Evolutionary conservation across 2,888 invertebrate genomes (phyloP), one percentile per base, ranked within the genome.

Genomic region (Sacculina carcini): DNA sequence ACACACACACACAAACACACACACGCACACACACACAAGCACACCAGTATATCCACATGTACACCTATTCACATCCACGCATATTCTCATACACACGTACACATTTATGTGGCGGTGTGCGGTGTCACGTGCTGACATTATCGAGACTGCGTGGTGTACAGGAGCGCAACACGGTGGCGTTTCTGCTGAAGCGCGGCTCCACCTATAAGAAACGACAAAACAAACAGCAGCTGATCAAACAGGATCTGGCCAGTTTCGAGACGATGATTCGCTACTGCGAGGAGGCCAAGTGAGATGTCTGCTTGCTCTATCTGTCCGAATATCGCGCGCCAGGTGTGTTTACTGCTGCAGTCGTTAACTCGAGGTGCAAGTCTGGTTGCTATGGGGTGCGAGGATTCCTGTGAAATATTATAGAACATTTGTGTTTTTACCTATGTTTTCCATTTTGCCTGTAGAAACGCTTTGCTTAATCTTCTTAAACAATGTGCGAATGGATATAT

Each of bases 231-330:
- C 34, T 52, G 52, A 73, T 69, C 2, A 71, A 71, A 56, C 70
- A 74, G 1, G 73, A 69, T 0, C 73, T 79, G 59, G 78, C 79
- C 58, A 78, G 79, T 58, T 90, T 87, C 63, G 76, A 79, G 59
- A 75, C 78, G 57, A 79, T 90, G 69, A 76, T 89, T 29, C 74
- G 79, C 57, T 90, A 79, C 64, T 87, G 86, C 62, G 84, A 90
- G 64, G 76, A 76, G 59, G 70, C 75, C 7, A 75, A 72, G 80
- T 81, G 67, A 67, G 70, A 55, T 5, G 24, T n/a, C 6, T 5
- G 16, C 28, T 50, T 5, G 7, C 6, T 40, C 28, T 14, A n/a
- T 31, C 23, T 9, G 50, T 29, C 26, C 32, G 14, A 26, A 28
- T 23, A 51, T 21, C 28, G 16, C 19, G 21, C 24, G 29, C 2